Conservation (phyloP, 2,888 invertebrate species). For the Deroplatys truncata region DNA sequence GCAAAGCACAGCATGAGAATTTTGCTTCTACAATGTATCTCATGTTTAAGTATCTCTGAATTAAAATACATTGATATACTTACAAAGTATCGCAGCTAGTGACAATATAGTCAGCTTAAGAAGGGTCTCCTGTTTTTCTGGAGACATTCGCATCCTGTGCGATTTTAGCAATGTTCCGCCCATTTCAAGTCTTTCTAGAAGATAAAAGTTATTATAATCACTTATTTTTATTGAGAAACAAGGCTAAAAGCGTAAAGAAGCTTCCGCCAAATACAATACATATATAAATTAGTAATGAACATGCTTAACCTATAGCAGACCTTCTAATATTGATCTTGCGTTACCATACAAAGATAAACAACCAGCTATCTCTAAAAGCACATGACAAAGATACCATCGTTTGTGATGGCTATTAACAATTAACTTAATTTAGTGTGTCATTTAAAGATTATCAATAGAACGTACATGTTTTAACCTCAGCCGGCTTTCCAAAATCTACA, state of each 20-base stretch:
- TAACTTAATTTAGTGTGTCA: not conserved
- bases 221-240: not conserved
- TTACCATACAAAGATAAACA: not conserved
- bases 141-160: slow-evolving; percentile 49
- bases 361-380: too few species aligned
- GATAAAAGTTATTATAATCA: not conserved
- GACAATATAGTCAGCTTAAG: slow-evolving; percentile 84
- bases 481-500: not conserved
- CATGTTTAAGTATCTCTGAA: too few species aligned
- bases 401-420: not conserved
- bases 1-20: too few species aligned
- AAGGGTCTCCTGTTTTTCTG: slow-evolving; percentile 78
- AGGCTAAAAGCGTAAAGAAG: not conserved
- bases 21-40: too few species aligned
- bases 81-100: slow-evolving; percentile 88
- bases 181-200: not conserved
- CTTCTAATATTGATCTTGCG: not conserved
- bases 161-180: slow-evolving; percentile 43
- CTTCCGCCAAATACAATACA: not conserved
- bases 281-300: not conserved
- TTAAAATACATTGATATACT: slow-evolving; percentile 46
- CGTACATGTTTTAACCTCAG: not conserved
- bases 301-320: not conserved
- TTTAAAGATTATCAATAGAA: not conserved
- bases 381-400: not conserved